Evolutionary conservation across 2,888 invertebrate species (phyloP).

Genomic region (Parapristionchus giblindavisi): DNA sequence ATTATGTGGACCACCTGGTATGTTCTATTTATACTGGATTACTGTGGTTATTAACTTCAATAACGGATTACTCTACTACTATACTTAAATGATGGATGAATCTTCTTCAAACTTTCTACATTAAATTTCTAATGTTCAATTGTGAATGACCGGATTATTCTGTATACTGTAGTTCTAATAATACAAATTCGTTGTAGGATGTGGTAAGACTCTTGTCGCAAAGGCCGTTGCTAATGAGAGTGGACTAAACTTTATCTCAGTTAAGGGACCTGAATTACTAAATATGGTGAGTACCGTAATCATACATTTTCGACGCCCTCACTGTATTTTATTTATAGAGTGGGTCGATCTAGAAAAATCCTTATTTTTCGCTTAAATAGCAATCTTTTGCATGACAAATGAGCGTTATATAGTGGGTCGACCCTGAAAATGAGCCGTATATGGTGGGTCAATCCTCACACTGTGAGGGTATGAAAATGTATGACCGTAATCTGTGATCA

Average conservation of each 20-base stretch:
- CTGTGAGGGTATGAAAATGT: too few relatives aligned
- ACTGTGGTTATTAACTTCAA: too few relatives aligned
- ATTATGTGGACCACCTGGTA: constrained; percentile 93
- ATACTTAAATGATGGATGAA: constrained; percentile 40
- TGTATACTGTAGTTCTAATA: not conserved
- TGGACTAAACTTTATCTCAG: constrained; percentile 96
- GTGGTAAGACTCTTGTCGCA: constrained; percentile 87
- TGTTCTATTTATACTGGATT: too few relatives aligned
- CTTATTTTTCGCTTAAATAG: too few relatives aligned
- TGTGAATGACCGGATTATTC: not conserved
- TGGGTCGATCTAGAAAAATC: not conserved
- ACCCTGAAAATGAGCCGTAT: too few relatives aligned
- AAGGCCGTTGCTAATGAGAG: constrained; percentile 99
- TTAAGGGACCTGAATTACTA: constrained; percentile 95
- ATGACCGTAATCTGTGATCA: not conserved
- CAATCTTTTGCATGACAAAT: too few relatives aligned
- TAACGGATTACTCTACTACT: not conserved
- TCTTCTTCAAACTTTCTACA: not conserved
- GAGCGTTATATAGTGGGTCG: too few relatives aligned
- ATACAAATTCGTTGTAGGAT: constrained; percentile 75
- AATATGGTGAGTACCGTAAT: constrained; percentile 81
- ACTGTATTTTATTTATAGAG: not conserved
- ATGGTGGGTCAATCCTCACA: too few relatives aligned
- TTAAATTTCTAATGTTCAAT: not conserved
- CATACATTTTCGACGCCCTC: not conserved